A percentile compares a stretch with the other conserved stretches of the same genome.
Conservation (phyloP, 2,797 vertebrate genomes). For the Cirrhinus molitorella region DNA sequence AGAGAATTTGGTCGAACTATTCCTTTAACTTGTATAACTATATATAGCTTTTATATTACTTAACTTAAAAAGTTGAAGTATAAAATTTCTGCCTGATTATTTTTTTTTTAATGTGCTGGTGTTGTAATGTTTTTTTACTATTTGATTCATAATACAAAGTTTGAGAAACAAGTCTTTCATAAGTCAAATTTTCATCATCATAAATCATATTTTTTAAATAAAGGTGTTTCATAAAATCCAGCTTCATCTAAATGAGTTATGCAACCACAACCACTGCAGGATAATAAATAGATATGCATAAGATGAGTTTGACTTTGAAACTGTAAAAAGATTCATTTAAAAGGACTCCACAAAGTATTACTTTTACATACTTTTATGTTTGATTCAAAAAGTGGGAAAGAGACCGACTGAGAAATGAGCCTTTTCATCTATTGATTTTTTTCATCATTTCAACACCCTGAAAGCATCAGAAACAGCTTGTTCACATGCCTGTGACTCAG, state of each 20-base stretch:
- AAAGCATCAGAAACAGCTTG: neutral
- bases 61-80: no score
- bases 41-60: no score
- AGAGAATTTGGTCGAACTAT: no score
- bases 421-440: constrained; percentile 11
- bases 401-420: neutral
- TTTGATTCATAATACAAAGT: constrained; percentile 21
- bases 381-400: constrained; percentile 6
- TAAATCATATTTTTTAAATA: neutral
- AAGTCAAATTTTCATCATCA: neutral
- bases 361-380: neutral
- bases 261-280: neutral
- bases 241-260: neutral
- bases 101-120: neutral
- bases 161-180: constrained; percentile 12
- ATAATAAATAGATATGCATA: constrained; percentile 8
- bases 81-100: no score
- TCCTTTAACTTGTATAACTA: no score
- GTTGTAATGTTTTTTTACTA: neutral
- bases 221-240: neutral
- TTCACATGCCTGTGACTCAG: neutral
- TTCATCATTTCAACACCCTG: neutral
- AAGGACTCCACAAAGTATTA: neutral
- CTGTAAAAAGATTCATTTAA: neutral
- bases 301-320: neutral